These are phyloP conservation scores for Pelvicachromis taeniatus DNA, from an alignment of 2,113 vertebrate species.

Conservation along the genomic window DNA sequence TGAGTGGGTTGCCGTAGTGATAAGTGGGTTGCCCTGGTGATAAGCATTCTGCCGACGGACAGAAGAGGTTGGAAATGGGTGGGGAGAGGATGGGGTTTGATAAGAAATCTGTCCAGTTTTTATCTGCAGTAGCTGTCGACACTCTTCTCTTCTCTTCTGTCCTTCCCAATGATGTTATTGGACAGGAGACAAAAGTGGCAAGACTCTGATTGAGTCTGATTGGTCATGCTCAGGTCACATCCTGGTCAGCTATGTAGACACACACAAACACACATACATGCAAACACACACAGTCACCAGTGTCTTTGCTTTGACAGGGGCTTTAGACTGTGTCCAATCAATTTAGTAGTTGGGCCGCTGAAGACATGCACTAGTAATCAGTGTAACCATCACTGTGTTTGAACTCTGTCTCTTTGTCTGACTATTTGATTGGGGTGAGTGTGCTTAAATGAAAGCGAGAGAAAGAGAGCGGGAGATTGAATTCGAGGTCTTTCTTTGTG, in stretches of 20 bases:
- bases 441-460: slow-evolving; percentile 32
- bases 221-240: slow-evolving; percentile 50
- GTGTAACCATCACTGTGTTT: slow-evolving; percentile 63
- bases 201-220: slow-evolving; percentile 51
- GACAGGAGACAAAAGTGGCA: slow-evolving; percentile 16
- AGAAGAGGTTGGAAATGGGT: slow-evolving; percentile 18
- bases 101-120: slow-evolving; percentile 55
- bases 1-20: slow-evolving; percentile 65
- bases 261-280: slow-evolving; percentile 4
- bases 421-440: slow-evolving; percentile 52
- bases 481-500: slow-evolving; percentile 40
- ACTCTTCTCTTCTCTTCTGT: background rate
- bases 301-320: slow-evolving; percentile 47
- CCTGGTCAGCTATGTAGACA: slow-evolving; percentile 32
- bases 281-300: slow-evolving; percentile 13
- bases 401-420: slow-evolving; percentile 55
- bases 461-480: slow-evolving; percentile 22
- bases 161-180: background rate
- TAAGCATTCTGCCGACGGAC: slow-evolving; percentile 53
- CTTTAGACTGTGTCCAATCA: slow-evolving; percentile 67
- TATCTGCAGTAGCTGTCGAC: slow-evolving; percentile 48
- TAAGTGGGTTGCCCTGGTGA: slow-evolving; percentile 67
- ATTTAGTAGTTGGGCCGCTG: slow-evolving; percentile 42
- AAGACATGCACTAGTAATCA: slow-evolving; percentile 63
- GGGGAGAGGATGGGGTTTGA: slow-evolving; percentile 28